Percentiles rank a stretch among this genome's conserved stretches.
Evolutionary conservation across 2,113 vertebrate species (phyloP).

Genomic region (Ramphastos sulfuratus): DNA sequence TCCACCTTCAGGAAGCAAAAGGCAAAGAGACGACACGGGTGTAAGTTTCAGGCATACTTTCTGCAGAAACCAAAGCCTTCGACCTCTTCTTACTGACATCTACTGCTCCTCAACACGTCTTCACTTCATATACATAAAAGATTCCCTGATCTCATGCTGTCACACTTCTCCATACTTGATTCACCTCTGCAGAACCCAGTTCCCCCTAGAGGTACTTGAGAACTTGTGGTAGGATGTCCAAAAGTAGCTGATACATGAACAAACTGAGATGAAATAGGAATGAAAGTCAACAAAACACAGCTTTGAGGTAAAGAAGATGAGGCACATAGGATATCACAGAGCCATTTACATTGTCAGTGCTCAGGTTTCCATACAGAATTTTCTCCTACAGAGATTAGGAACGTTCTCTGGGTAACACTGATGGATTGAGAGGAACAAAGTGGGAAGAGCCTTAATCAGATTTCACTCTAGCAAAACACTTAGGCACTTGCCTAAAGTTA

Average conservation of each 20-base stretch:
- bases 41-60: not conserved
- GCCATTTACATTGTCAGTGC: not conserved
- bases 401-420: slow-evolving; percentile 9
- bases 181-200: not conserved
- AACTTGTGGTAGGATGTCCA: not conserved
- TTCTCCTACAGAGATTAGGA: not conserved
- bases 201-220: not conserved
- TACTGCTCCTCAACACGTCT: not conserved
- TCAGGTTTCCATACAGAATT: not conserved
- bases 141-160: not conserved
- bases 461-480: slow-evolving; percentile 47
- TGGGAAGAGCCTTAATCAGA: slow-evolving; percentile 28
- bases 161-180: not conserved
- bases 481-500: slow-evolving; percentile 14
- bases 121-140: not conserved
- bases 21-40: not conserved
- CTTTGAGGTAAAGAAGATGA: not conserved
- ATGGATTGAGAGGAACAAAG: slow-evolving; percentile 16
- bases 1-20: slow-evolving; percentile 75
- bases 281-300: not conserved
- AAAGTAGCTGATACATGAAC: not conserved
- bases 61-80: not conserved
- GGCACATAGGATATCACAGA: rapidly evolving
- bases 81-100: not conserved
- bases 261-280: not conserved